Evolutionary conservation across 1,140 invertebrate genomes (phyloP).

Genomic region (Euglossa dilemma): DNA sequence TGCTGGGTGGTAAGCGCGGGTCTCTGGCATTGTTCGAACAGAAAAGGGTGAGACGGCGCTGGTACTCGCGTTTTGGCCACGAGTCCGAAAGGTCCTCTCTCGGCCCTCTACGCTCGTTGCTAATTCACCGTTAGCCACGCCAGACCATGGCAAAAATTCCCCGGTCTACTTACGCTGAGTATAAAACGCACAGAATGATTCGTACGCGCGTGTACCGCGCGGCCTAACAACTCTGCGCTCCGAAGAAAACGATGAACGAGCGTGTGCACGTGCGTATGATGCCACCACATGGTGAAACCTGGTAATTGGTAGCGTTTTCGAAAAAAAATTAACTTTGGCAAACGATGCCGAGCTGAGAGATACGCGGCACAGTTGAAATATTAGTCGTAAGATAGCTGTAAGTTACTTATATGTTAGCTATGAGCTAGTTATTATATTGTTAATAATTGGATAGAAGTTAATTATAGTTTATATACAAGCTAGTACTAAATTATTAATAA

Average conservation of each 20-base stretch:
- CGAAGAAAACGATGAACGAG: conserved; percentile 49
- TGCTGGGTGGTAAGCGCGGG: conserved; percentile 35
- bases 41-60: not conserved
- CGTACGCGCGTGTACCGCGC: conserved; percentile 44
- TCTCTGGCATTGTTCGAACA: not conserved
- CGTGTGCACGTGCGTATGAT: not conserved
- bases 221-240: conserved; percentile 51
- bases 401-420: no score
- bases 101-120: conserved; percentile 5
- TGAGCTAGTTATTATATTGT: no score
- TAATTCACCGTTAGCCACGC: conserved; percentile 39
- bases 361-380: no score
- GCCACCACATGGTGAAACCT: no score
- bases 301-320: no score
- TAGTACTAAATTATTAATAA: no score
- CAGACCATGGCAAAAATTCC: conserved; percentile 1
- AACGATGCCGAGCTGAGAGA: no score
- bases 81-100: not conserved
- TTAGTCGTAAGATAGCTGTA: no score
- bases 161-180: not conserved
- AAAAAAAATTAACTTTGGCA: no score
- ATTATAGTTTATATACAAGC: no score
- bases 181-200: conserved; percentile 34
- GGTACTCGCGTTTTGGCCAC: not conserved
- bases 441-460: no score